These are phyloP conservation scores for Chaetodon trifasciatus DNA, from an alignment of 2,797 vertebrate species.

Conservation along the genomic window DNA sequence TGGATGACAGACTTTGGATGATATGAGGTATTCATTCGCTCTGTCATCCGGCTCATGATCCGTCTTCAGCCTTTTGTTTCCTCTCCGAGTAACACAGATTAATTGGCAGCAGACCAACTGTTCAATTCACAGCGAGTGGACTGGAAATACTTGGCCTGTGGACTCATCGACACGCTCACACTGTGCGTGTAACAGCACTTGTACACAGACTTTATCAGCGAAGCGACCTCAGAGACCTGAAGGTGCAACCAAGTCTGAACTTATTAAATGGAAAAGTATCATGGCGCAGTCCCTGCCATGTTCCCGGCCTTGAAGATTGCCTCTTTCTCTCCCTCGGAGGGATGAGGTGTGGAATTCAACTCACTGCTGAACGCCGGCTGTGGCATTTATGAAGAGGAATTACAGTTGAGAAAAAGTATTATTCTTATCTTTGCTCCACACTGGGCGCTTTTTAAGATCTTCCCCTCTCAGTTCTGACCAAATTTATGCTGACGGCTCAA, in stretches of 20 bases:
- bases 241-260: slow-evolving; percentile 12
- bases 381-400: slow-evolving; percentile 51
- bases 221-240: background rate
- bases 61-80: slow-evolving; percentile 1
- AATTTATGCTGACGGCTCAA: slow-evolving; percentile 49
- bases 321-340: slow-evolving; percentile 9
- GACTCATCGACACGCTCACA: background rate
- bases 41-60: background rate
- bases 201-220: background rate
- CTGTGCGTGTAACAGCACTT: slow-evolving; percentile 3
- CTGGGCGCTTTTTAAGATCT: slow-evolving; percentile 48
- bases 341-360: slow-evolving; percentile 16
- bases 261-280: slow-evolving; percentile 25
- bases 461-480: slow-evolving; percentile 38
- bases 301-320: background rate
- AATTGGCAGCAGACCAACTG: slow-evolving; percentile 36
- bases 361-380: slow-evolving; percentile 11
- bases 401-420: slow-evolving; percentile 24
- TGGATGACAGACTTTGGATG: too few species aligned
- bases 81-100: slow-evolving; percentile 21
- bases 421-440: slow-evolving; percentile 51
- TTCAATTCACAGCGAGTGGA: slow-evolving; percentile 31
- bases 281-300: background rate
- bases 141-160: background rate
- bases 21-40: too few species aligned